A percentile compares a stretch with the other conserved stretches of the same genome.
Evolutionary conservation across 2,113 vertebrate genomes (phyloP).

Genomic region (Mesoclemmys tuberculata): DNA sequence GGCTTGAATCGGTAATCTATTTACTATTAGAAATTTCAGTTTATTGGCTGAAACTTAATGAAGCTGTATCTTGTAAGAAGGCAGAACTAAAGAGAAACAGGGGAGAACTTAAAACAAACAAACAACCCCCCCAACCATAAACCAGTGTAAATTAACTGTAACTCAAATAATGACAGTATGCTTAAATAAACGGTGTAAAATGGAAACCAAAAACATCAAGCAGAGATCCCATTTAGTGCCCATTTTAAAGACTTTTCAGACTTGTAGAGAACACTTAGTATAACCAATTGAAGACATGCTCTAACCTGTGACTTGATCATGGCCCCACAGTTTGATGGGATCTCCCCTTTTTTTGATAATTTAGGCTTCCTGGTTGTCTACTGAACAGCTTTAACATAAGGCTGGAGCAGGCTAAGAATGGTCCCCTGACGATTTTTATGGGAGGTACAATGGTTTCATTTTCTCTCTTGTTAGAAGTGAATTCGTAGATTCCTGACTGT

Average conservation of each 20-base stretch:
- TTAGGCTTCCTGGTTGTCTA: not conserved
- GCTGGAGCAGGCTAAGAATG: conserved; percentile 49
- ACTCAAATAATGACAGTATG: conserved; percentile 24
- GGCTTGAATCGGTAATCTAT: conserved; percentile 14
- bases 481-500: not conserved
- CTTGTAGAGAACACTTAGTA: not conserved
- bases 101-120: conserved; percentile 9
- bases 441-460: not conserved
- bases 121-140: not conserved
- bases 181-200: not conserved
- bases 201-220: not conserved
- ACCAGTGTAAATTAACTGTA: conserved; percentile 10
- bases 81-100: conserved; percentile 15
- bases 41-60: conserved; percentile 42
- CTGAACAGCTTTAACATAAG: not conserved
- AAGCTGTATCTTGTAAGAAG: not conserved
- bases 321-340: not conserved
- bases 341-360: conserved; percentile 11
- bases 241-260: not conserved
- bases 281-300: not conserved
- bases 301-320: not conserved
- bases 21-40: conserved; percentile 38
- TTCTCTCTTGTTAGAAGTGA: not conserved
- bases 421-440: conserved; percentile 37
- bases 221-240: not conserved